These are phyloP conservation scores for Mormoops blainvillei DNA, from an alignment of 2,113 vertebrate genomes.

Conservation along the genomic window DNA sequence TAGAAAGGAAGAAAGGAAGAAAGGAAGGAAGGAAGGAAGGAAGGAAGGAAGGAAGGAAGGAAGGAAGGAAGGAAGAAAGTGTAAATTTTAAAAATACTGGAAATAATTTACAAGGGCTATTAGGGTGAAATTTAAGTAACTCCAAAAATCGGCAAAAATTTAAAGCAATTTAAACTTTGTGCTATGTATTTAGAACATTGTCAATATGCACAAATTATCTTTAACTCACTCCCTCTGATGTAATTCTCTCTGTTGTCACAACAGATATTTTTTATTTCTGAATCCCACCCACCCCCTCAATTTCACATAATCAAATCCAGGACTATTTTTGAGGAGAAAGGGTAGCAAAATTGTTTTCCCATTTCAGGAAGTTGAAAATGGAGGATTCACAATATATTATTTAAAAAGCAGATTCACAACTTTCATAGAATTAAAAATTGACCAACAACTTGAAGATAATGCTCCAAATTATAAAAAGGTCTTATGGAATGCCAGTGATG, in stretches of 20 bases:
- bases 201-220: background rate
- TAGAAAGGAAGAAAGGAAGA: no score
- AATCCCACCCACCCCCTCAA: background rate
- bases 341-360: background rate
- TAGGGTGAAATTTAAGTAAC: background rate
- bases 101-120: background rate
- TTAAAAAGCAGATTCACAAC: background rate
- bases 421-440: background rate
- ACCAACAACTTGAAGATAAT: background rate
- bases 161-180: background rate
- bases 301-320: slow-evolving; percentile 6
- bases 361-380: background rate
- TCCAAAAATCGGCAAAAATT: background rate
- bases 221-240: background rate
- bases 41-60: no score
- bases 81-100: background rate
- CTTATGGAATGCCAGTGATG: background rate
- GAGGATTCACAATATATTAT: background rate
- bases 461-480: background rate
- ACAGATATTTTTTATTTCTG: slow-evolving; percentile 12
- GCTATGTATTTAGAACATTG: no score
- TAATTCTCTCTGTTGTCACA: background rate
- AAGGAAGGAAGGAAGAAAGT: no score
- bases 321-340: background rate
- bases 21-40: no score